Conservation (phyloP, 2,797 vertebrate species). For the Artibeus lituratus region DNA sequence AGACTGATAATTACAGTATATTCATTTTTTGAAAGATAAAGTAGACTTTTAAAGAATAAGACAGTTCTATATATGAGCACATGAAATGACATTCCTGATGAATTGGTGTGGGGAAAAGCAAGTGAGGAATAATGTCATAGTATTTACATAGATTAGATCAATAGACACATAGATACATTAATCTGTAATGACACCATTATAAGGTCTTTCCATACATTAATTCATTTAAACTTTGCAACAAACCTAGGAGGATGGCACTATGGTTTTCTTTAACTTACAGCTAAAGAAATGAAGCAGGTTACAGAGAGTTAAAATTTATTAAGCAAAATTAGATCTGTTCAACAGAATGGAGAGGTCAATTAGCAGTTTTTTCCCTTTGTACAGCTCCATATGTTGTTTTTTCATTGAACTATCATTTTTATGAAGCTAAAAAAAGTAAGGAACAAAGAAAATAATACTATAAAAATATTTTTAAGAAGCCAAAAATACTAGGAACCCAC, state of each 20-base stretch:
- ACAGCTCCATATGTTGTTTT: not conserved
- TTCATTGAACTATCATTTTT: not conserved
- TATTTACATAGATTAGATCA: not conserved
- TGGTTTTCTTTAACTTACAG: not conserved
- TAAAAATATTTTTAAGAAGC: not conserved
- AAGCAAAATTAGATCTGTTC: not conserved
- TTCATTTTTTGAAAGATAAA: slow-evolving; percentile 5
- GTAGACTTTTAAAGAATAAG: not conserved
- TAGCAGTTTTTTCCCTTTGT: not conserved
- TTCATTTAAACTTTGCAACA: not conserved
- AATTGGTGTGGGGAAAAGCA: not conserved
- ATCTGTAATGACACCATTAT: not conserved
- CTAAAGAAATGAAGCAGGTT: not conserved
- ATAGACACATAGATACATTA: not conserved
- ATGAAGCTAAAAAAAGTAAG: not conserved
- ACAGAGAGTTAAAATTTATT: not conserved
- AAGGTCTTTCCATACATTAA: not conserved
- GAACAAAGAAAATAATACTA: not conserved
- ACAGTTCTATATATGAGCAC: not conserved
- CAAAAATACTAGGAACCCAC: not conserved
- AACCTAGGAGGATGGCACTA: not conserved
- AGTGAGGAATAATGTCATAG: not conserved
- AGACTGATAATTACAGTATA: not conserved
- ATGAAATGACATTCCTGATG: not conserved
- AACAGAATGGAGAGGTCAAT: not conserved